Base-by-base conservation (phyloP, 2,113 vertebrate genomes). In the Vombatus ursinus region DNA sequence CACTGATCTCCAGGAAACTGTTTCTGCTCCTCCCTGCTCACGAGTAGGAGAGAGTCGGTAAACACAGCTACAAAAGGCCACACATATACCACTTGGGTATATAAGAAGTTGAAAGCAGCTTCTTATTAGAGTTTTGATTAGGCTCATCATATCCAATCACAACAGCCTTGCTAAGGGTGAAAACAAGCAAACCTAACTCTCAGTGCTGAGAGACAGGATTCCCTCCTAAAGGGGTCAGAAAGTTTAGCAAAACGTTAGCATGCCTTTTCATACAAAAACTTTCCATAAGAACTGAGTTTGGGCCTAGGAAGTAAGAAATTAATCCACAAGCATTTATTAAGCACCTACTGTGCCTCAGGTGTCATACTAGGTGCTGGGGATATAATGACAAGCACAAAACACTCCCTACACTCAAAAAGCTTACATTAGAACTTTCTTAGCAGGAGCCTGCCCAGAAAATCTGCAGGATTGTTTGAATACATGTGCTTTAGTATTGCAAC, bases 91-190 rank as follows among this genome's bases (percentile, higher is more conserved):
- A 54, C 23, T 92, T 94, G 37, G 90, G 50, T 25, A 97, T 95
- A 97, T 96, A 95, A 94, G 49, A 94, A 95, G 89, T 90, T 96
- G 28, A 96, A 96, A 94, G 26, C 22, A 61, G 77, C 96, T 97
- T 96, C 93, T 95, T 95, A 95, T 94, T 96, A 94, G 94, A 97
- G 11, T 92, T 94, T 94, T 95, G 96, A 95, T 95, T 95, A 93
- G 48, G 11, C 53, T 95, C 97, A 96, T 96, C 95, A 94, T 22
- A 68, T 96, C 92, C 96, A 97, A 93, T 96, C 53, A 61, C 84
- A 98, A 96, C 89, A 95, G 50, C 90, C 90, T 97, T 90, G 89
- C 52, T 48, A 92, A 90, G 84, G 52, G 96, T 61, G 94, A 96
- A 96, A 94, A 53, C 84, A 95, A 92, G 93, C 54, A 95, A 90